phyloP scores from a whole-genome alignment of 2,888 invertebrate species.

The Tetranychus truncatus region DNA sequence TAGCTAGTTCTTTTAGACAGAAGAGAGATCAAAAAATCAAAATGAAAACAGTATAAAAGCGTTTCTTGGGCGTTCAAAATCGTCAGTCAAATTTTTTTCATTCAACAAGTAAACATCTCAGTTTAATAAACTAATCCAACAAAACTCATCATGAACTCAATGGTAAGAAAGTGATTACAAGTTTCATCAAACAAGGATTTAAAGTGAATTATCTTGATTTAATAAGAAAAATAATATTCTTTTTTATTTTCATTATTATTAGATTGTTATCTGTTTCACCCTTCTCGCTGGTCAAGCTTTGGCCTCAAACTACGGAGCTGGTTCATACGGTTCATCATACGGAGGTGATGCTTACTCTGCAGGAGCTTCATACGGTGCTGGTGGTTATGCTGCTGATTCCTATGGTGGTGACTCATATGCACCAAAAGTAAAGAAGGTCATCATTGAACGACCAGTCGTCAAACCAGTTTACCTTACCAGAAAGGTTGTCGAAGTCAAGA shows the following conservation, averaged over 20 bases:
- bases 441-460: slow-evolving; percentile 6
- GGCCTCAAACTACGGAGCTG: too few relatives aligned
- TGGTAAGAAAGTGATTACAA: neutral
- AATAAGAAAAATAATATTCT: neutral
- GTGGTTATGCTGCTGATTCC: neutral
- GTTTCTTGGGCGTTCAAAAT: neutral
- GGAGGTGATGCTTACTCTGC: neutral
- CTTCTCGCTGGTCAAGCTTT: too few relatives aligned
- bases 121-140: neutral
- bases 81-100: neutral
- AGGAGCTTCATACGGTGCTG: neutral
- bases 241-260: neutral
- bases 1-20: neutral
- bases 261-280: too few relatives aligned
- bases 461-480: slow-evolving; percentile 3
- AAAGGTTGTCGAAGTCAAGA: neutral
- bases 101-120: neutral
- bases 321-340: neutral
- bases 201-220: neutral
- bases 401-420: neutral
- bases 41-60: neutral
- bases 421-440: neutral
- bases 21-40: neutral
- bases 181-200: neutral
- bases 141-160: slow-evolving; percentile 1